Percentiles rank a stretch among this genome's conserved stretches.
Conservation (phyloP, 2,113 vertebrate genomes). For the Chlorodrepanis virens region DNA sequence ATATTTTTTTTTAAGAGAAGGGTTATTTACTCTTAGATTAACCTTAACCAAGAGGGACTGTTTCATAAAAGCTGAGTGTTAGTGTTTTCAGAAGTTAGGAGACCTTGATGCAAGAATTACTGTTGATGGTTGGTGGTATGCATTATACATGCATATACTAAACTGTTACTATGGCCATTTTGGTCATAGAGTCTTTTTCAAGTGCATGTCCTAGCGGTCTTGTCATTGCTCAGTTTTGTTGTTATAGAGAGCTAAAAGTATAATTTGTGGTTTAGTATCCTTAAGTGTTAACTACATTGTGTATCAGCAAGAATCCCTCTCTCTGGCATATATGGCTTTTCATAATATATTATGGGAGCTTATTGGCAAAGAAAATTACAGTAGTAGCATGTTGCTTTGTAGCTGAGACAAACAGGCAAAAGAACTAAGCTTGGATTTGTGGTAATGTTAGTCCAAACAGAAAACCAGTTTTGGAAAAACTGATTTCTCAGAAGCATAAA, state of each 20-base stretch:
- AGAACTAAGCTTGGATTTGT: neutral
- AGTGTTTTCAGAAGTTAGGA: neutral
- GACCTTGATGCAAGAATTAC: neutral
- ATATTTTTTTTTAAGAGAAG: neutral
- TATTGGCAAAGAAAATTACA: neutral
- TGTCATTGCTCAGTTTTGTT: neutral
- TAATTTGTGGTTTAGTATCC: neutral
- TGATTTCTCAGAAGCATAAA: neutral
- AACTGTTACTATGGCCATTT: neutral
- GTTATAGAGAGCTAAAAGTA: neutral
- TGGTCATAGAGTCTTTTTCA: neutral
- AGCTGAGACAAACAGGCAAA: neutral
- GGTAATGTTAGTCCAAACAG: neutral
- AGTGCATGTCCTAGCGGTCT: neutral
- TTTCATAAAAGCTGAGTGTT: neutral
- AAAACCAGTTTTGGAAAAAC: neutral
- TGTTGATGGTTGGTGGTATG: neutral
- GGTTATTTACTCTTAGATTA: neutral
- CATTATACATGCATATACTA: neutral
- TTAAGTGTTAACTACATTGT: neutral
- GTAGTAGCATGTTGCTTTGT: neutral
- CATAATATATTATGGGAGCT: neutral
- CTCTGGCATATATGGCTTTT: neutral
- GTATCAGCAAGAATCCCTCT: neutral
- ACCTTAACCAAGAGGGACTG: neutral